Conservation (phyloP, 2,888 invertebrate species). For the Pyrrhia umbra region DNA sequence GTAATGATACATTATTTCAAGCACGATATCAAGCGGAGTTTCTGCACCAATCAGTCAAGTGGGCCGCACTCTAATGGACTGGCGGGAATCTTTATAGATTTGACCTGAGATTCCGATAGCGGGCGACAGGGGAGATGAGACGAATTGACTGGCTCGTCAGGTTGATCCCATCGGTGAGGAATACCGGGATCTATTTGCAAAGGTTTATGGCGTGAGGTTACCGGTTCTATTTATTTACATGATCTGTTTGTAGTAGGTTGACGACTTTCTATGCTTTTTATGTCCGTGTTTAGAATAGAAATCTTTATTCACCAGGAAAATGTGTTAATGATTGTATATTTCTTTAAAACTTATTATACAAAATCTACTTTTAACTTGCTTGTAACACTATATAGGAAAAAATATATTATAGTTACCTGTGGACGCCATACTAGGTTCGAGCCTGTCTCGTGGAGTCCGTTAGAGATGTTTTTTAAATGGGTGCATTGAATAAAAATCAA, state of each 20-base stretch:
- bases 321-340: too few species aligned
- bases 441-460: too few species aligned
- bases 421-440: too few species aligned
- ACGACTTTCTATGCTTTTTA: background rate
- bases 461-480: too few species aligned
- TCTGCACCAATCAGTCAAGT: background rate
- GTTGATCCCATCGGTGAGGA: background rate
- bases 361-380: too few species aligned
- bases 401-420: too few species aligned
- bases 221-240: constrained; percentile 1
- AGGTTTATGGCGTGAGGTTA: background rate
- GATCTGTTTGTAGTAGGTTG: background rate
- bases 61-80: constrained; percentile 39
- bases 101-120: constrained; percentile 45
- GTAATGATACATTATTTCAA: background rate
- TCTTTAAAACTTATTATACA: too few species aligned
- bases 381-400: too few species aligned
- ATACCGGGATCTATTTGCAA: background rate
- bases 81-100: constrained; percentile 57
- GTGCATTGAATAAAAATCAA: too few species aligned
- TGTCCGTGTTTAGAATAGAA: too few species aligned
- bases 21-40: background rate
- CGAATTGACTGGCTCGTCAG: constrained; percentile 17
- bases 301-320: too few species aligned
- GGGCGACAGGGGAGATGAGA: constrained; percentile 14